A percentile compares a stretch with the other conserved stretches of the same genome.
phyloP scores from a whole-genome alignment of 2,113 vertebrate species.

The Chinchilla lanigera region DNA sequence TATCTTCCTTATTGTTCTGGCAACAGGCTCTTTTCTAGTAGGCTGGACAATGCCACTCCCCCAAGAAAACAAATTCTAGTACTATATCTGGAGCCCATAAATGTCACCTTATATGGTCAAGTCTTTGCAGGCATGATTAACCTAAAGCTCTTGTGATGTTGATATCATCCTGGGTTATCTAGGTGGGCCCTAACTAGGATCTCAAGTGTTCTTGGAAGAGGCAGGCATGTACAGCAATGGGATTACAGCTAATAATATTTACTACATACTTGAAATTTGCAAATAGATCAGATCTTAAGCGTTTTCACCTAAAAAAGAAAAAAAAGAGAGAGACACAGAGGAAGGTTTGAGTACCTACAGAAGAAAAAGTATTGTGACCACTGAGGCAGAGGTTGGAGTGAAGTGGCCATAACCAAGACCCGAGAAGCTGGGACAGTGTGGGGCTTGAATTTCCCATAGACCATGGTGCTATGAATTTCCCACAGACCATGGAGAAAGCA shows the following conservation, averaged over 20 bases:
- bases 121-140: background rate
- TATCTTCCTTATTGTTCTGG: background rate
- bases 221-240: background rate
- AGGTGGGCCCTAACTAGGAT: background rate
- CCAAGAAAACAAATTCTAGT: background rate
- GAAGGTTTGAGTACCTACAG: background rate
- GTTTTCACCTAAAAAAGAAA: background rate
- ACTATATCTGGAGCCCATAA: background rate
- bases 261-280: background rate
- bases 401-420: background rate
- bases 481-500: fast-evolving
- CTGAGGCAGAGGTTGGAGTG: background rate
- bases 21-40: background rate
- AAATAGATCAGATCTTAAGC: background rate
- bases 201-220: background rate
- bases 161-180: background rate
- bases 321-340: background rate
- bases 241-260: background rate
- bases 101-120: background rate
- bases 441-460: background rate
- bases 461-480: background rate
- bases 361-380: background rate
- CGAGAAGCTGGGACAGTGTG: background rate
- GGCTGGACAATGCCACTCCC: background rate
- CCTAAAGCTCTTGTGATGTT: background rate